Conservation (phyloP, 1,140 invertebrate genomes). For the Stenopsyche tienmushanensis region DNA sequence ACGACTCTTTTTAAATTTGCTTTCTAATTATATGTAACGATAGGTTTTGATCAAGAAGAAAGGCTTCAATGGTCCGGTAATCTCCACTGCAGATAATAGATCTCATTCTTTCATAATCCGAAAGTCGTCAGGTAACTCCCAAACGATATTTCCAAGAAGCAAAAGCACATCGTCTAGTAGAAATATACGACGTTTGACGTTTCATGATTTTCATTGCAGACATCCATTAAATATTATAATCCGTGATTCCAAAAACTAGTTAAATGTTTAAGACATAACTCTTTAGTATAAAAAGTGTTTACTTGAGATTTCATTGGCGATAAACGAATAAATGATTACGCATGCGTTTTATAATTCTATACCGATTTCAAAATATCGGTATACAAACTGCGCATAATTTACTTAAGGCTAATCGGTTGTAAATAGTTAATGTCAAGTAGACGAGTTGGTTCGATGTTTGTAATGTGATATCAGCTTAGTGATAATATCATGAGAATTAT, state of each 20-base stretch:
- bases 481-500: no score
- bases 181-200: no score
- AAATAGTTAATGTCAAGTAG: not conserved
- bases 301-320: no score
- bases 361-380: not conserved
- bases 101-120: conserved; percentile 20
- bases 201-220: no score
- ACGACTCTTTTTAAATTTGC: conserved; percentile 36
- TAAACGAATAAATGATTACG: no score
- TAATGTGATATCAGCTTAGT: not conserved
- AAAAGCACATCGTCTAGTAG: no score
- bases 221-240: no score
- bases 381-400: not conserved
- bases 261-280: no score
- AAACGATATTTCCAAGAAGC: no score
- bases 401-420: not conserved
- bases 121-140: conserved; percentile 12
- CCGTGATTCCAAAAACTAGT: no score
- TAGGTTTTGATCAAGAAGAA: conserved; percentile 36
- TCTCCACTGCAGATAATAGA: conserved; percentile 14
- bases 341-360: not conserved
- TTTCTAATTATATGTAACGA: conserved; percentile 41
- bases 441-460: not conserved
- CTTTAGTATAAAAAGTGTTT: no score
- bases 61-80: conserved; percentile 16